Evolutionary conservation across 2,888 invertebrate species (phyloP), one percentile per base, ranked within the genome.

Genomic region (Patella pellucida): DNA sequence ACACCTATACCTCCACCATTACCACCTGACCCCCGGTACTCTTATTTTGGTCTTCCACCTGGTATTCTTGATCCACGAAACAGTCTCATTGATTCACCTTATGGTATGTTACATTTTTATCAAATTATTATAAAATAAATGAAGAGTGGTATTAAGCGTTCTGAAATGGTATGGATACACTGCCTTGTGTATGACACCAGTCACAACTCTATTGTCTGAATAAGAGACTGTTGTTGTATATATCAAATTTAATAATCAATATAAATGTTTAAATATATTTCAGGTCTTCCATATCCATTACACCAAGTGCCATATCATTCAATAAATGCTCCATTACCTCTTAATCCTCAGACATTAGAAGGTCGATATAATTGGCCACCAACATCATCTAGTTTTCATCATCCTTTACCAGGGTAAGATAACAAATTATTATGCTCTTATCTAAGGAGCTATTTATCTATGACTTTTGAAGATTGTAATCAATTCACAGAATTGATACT

Each of bases 241-340:
- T 41, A 41, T 41, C 41, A 41, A 41, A 41, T 41, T 9, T 9
- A 41, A 41, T 41, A 41, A 41, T 41, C 7, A 41, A 41, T 41
- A 41, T 41, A 41, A 41, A 41, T 41, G 41, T 41, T 41, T 41
- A 5, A 41, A 41, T 70, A 69, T 52, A 52, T 72, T 82, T 54
- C 81, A 79, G 82, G 80, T 68, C 77, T 82, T 67, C 78, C 84
- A 19, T 82, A 82, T 68, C 76, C 81, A n/a, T 84, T 86, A 75
- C 82, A 84, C 54, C 86, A 83, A 71, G 81, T 87, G 75, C 86
- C 87, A 62, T 87, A 86, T 74, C 79, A 86, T 15, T 79, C 86
- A 23, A 89, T 92, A 81, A 93, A 94, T 89, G 94, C 93, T 83
- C 93, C 93, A 91, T 93, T 92, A 91, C 93, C 92, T 92, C 93